A percentile compares a stretch with the other conserved stretches of the same genome.
Conservation (phyloP, 2,888 invertebrate species). For the Zygothrica quintamaculata region DNA sequence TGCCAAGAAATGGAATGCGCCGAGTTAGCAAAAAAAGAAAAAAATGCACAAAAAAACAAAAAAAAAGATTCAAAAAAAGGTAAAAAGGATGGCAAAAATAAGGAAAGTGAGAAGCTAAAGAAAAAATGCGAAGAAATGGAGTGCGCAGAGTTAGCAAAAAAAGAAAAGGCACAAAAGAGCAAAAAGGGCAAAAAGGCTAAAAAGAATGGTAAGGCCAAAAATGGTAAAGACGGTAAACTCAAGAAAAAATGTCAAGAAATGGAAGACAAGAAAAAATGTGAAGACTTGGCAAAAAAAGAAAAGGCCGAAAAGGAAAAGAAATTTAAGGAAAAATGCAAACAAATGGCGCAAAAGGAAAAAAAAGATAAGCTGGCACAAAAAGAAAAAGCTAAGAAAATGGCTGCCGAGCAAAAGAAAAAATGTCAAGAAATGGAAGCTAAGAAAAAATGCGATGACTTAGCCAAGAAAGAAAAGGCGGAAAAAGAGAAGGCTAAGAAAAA, state of each 20-base stretch:
- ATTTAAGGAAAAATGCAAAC: too few relatives aligned
- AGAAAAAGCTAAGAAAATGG: background rate
- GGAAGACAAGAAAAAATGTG: slow-evolving; percentile 11
- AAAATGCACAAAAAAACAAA: too few relatives aligned
- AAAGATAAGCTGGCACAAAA: too few relatives aligned
- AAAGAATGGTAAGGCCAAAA: background rate
- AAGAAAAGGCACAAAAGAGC: background rate
- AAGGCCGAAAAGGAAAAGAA: background rate
- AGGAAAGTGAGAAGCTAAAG: too few relatives aligned
- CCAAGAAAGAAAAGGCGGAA: background rate
- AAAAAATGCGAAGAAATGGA: background rate
- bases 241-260: slow-evolving; percentile 10
- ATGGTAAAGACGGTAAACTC: background rate
- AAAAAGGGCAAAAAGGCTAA: background rate
- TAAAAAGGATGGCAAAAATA: too few relatives aligned
- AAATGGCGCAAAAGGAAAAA: too few relatives aligned
- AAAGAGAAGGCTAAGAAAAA: background rate
- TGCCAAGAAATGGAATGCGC: too few relatives aligned
- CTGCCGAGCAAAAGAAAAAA: background rate
- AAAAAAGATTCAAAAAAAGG: too few relatives aligned
- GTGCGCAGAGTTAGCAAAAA: background rate
- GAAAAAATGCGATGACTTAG: too few relatives aligned
- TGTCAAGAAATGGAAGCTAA: background rate
- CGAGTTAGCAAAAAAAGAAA: too few relatives aligned
- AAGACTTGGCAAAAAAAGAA: slow-evolving; percentile 1